Base-by-base conservation (phyloP, 2,888 invertebrate species). In the Cremastinae sp. region DNA sequence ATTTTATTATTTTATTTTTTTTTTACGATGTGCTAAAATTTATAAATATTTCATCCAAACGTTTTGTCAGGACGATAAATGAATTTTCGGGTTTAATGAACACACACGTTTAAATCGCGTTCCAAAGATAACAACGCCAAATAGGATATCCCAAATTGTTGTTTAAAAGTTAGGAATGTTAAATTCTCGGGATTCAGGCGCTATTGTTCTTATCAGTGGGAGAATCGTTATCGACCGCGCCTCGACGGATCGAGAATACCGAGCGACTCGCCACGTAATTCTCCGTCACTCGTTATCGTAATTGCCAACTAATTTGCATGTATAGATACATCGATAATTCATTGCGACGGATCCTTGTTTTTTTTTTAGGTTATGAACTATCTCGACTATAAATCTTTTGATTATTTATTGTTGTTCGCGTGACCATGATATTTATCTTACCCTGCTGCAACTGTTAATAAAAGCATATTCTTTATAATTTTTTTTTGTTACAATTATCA, bases 361-460 rank as follows among this genome's bases (percentile, higher is more conserved):
- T 28, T 28, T 28, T 28, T 28, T 28, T 70, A 56, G 22, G 12
- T 56, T 49, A 43, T 69, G 43, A 64, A 58, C 68, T 43, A 38
- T 58, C 68, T 68, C 49, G 66, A 58, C 64, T 72, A 28, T 65
- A 49, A 73, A 69, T 69, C 28, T 38, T 65, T 62, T 41, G 14
- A 45, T 77, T 81, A 85, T 85, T 86, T 87, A 85, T 85, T 85
- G 47, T 56, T 70, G 72, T 66, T 79, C 66, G 64, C 81, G 74
- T 65, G 75, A 74, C 75, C 79, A 73, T 79, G 78, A 83, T 85
- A 87, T 86, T 86, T 87, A 86, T 87, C 84, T 76, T 59, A 72
- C 74, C 78, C 73, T 53, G 36, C 41, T 76, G 59, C 72, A 77
- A 82, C 85, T 87, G 84, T 85, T 85, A 86, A 87, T 85, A 87